A percentile compares a stretch with the other conserved stretches of the same genome.
Evolutionary conservation across 1,140 invertebrate species (phyloP).

Genomic region (Hydropsyche tenuis): DNA sequence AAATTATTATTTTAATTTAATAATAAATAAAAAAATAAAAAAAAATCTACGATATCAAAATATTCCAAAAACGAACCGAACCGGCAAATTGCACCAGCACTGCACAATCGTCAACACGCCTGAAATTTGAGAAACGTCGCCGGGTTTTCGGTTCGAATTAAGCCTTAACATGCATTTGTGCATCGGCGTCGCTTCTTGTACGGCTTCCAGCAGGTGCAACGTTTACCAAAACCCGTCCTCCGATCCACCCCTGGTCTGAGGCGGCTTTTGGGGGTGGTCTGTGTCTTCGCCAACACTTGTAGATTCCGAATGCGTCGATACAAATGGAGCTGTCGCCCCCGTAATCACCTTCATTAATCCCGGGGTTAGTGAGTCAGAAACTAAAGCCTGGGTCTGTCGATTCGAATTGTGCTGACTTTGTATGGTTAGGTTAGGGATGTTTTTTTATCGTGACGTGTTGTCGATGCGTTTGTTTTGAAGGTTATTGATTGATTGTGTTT

Average conservation of each 20-base stretch:
- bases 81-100: too few species aligned
- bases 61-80: too few species aligned
- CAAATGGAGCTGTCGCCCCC: conserved; percentile 42
- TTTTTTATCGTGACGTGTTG: background rate
- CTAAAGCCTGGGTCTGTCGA: conserved; percentile 34
- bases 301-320: conserved; percentile 46
- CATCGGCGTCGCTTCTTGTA: conserved; percentile 1
- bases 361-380: conserved; percentile 46
- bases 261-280: background rate
- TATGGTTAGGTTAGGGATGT: background rate
- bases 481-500: too few species aligned
- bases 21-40: too few species aligned
- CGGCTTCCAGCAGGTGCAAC: background rate
- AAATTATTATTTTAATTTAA: too few species aligned
- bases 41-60: too few species aligned
- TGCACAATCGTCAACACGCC: too few species aligned
- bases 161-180: background rate
- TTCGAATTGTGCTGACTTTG: conserved; percentile 19
- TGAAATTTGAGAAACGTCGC: too few species aligned
- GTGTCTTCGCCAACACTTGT: conserved; percentile 40
- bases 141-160: too few species aligned
- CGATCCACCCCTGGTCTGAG: too few species aligned
- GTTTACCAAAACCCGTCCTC: too few species aligned
- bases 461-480: too few species aligned
- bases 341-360: conserved; percentile 47